Conservation (phyloP, 1,140 invertebrate species). For the Apis dorsata region DNA sequence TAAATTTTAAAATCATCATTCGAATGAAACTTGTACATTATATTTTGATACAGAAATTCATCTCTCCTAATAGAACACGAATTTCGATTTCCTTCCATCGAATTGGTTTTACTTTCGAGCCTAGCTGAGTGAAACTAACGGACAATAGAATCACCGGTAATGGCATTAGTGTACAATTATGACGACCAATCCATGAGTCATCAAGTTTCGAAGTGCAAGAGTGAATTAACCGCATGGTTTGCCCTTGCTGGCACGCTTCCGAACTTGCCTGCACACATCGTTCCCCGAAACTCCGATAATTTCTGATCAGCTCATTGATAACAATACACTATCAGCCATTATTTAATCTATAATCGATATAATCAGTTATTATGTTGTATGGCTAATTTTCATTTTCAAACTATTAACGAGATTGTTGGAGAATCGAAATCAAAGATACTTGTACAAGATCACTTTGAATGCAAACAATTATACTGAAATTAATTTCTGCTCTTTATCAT, state of each 20-base stretch:
- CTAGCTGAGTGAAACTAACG: slow-evolving; percentile 30
- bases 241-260: slow-evolving; percentile 47
- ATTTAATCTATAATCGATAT: slow-evolving; percentile 1
- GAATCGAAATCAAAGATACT: too few relatives aligned
- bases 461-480: too few relatives aligned
- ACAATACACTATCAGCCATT: slow-evolving; percentile 37
- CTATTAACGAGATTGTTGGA: too few relatives aligned
- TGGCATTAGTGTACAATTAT: slow-evolving; percentile 60
- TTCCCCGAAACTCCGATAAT: slow-evolving; percentile 51
- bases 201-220: slow-evolving; percentile 62
- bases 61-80: neutral
- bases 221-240: slow-evolving; percentile 63
- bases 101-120: slow-evolving; percentile 25
- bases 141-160: slow-evolving; percentile 53
- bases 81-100: neutral
- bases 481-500: too few relatives aligned
- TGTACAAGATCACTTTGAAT: too few relatives aligned
- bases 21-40: neutral
- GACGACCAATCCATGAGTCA: slow-evolving; percentile 58
- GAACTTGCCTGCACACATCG: slow-evolving; percentile 45
- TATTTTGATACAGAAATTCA: neutral
- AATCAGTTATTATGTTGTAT: neutral
- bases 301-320: slow-evolving; percentile 52
- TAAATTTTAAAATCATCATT: neutral
- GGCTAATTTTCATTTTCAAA: neutral